Evolutionary conservation across 2,797 vertebrate species (phyloP).

Genomic region (Smutsia gigantea): DNA sequence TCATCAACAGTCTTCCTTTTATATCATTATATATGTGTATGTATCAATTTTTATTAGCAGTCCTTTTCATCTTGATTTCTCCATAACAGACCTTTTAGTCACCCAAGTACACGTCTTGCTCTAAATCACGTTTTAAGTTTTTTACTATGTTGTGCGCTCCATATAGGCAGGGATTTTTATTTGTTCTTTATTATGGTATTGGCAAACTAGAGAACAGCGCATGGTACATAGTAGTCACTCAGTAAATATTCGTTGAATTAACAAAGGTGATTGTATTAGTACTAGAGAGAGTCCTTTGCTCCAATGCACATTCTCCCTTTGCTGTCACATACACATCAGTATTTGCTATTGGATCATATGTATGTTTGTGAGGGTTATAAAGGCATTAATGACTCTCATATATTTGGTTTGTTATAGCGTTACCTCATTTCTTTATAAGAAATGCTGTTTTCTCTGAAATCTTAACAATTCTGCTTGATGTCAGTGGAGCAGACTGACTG

Average conservation of each 20-base stretch:
- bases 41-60: neutral
- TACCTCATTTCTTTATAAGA: constrained; percentile 80
- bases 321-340: neutral
- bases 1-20: neutral
- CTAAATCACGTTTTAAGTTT: neutral
- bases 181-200: neutral
- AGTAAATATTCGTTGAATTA: constrained; percentile 29
- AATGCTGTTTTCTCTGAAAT: constrained; percentile 63
- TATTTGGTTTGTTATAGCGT: constrained; percentile 48
- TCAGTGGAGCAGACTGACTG: neutral
- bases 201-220: constrained; percentile 6
- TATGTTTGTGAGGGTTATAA: constrained; percentile 40
- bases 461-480: neutral
- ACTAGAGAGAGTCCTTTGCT: neutral
- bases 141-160: neutral
- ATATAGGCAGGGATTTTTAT: neutral
- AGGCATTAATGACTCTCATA: neutral
- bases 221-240: neutral
- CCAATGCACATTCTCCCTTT: neutral
- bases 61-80: neutral
- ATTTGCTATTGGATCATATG: neutral
- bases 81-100: neutral
- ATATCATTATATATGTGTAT: neutral
- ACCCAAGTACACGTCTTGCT: neutral
- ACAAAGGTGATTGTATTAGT: neutral